phyloP scores from a whole-genome alignment of 2,888 invertebrate species.

The Netelia inedita region DNA sequence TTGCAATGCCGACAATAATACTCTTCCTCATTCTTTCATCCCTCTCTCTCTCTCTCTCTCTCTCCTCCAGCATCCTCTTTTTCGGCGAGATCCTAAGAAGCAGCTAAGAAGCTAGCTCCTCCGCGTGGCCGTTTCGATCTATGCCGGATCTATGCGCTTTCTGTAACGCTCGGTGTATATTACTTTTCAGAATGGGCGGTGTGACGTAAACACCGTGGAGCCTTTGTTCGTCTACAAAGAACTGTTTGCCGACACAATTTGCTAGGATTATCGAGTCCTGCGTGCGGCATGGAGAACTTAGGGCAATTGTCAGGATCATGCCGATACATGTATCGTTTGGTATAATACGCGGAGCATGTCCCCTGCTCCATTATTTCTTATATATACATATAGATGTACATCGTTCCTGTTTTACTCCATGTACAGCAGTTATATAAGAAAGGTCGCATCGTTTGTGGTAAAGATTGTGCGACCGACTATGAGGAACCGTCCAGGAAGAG shows the following conservation, averaged over 20 bases:
- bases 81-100: slow-evolving; percentile 29
- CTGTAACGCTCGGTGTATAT: slow-evolving; percentile 83
- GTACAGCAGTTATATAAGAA: slow-evolving; percentile 40
- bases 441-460: slow-evolving; percentile 58
- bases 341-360: slow-evolving; percentile 21
- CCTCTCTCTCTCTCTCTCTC: slow-evolving; percentile 1
- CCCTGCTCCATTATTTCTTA: slow-evolving; percentile 15
- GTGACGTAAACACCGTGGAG: slow-evolving; percentile 83
- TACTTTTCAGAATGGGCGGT: slow-evolving; percentile 84
- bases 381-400: slow-evolving; percentile 17
- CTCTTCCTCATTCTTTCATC: slow-evolving; percentile 30
- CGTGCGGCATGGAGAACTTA: not conserved
- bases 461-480: slow-evolving; percentile 55
- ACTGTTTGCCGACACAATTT: slow-evolving; percentile 84
- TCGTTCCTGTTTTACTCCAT: slow-evolving; percentile 16
- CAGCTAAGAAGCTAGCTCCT: slow-evolving; percentile 57
- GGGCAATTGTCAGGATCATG: slow-evolving; percentile 30
- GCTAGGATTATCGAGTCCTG: slow-evolving; percentile 76
- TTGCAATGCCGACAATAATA: slow-evolving; percentile 57
- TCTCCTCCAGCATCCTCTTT: not conserved
- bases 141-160: slow-evolving; percentile 7
- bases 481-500: slow-evolving; percentile 21
- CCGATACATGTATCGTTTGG: slow-evolving; percentile 1
- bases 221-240: slow-evolving; percentile 79
- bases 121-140: not conserved